These are phyloP conservation scores for Leptobrachium leishanense DNA, from an alignment of 2,113 vertebrate genomes.

Conservation along the genomic window DNA sequence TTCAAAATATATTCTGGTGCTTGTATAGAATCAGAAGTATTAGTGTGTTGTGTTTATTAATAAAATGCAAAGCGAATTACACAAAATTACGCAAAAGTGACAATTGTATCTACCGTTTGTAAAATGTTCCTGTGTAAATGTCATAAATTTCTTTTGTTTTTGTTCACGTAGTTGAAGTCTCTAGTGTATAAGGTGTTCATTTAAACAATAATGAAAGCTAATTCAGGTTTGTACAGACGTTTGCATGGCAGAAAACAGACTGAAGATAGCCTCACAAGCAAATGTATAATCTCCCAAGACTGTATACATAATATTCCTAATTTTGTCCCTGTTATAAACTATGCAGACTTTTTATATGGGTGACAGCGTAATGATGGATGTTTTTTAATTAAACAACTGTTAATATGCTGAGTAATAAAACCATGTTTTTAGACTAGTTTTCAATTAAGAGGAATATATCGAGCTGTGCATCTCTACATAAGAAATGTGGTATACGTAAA, in stretches of 20 bases:
- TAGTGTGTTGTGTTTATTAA: no score
- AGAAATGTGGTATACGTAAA: slow-evolving; percentile 33
- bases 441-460: slow-evolving; percentile 64
- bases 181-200: not conserved
- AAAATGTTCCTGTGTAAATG: no score
- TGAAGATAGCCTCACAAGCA: slow-evolving; percentile 50
- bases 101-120: no score
- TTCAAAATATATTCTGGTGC: no score
- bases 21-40: no score
- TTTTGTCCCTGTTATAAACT: slow-evolving; percentile 72
- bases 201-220: not conserved
- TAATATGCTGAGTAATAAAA: slow-evolving; percentile 76
- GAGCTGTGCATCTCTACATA: slow-evolving; percentile 28
- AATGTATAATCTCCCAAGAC: slow-evolving; percentile 46
- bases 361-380: slow-evolving; percentile 76
- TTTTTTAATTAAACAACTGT: slow-evolving; percentile 74
- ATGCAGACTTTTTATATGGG: slow-evolving; percentile 69
- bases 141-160: no score
- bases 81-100: no score
- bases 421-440: slow-evolving; percentile 65
- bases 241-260: slow-evolving; percentile 16
- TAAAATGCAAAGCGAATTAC: no score
- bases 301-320: slow-evolving; percentile 51
- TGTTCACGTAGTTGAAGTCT: no score
- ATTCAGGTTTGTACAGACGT: not conserved